Conservation (phyloP, 2,888 invertebrate genomes). For the Brachyptera putata region DNA sequence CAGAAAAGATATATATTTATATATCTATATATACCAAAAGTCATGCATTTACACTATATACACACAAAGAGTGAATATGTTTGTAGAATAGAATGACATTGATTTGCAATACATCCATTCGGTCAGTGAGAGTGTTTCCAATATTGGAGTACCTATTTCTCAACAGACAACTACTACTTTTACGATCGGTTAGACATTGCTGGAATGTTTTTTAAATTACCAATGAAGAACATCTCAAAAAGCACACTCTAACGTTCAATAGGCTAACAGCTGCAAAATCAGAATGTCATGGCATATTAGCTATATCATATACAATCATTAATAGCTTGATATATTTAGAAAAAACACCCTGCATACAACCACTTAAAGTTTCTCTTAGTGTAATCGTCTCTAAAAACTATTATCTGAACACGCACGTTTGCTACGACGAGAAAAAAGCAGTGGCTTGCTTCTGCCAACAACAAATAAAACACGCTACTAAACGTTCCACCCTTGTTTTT, state of each 20-base stretch:
- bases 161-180: background rate
- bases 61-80: conserved; percentile 43
- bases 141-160: no score
- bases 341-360: conserved; percentile 6
- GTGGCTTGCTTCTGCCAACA: no score
- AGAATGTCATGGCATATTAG: conserved; percentile 12
- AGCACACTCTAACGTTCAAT: conserved; percentile 10
- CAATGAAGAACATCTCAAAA: background rate
- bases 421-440: no score
- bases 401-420: no score
- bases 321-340: background rate
- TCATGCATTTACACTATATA: conserved; percentile 48
- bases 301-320: background rate
- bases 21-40: conserved; percentile 40
- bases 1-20: no score
- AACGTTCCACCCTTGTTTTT: no score
- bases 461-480: no score
- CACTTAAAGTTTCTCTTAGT: conserved; percentile 12
- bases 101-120: conserved; percentile 28
- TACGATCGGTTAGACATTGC: conserved; percentile 13
- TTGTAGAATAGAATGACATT: conserved; percentile 26
- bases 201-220: conserved; percentile 11
- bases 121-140: conserved; percentile 9
- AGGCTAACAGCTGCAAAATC: conserved; percentile 11
- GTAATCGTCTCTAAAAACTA: no score